Base-by-base conservation (phyloP, 2,113 vertebrate species). In the Anoplopoma fimbria region DNA sequence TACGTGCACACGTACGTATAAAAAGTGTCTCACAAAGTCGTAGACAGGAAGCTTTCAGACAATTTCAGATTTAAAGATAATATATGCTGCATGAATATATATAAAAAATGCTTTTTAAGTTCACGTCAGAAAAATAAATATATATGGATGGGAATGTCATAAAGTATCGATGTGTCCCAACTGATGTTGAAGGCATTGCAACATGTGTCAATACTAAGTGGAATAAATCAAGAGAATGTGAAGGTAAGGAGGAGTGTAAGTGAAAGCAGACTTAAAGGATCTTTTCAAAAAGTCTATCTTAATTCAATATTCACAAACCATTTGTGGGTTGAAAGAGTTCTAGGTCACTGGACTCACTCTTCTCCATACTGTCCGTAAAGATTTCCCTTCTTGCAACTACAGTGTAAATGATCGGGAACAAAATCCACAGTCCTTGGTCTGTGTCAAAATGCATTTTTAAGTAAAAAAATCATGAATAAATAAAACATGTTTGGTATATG, bases 1-100 rank as follows among this genome's bases (percentile, higher is more conserved):
- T 2, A 1, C 0, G 1, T 95, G 94, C 45, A 62, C 10, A 70
- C 0, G 90, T 93, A 83, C 7, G 90, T 91, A 84, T 2, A 79
- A 8, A 63, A 81, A n/a, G 31, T 40, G 49, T 53, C 63, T 33
- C 14, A 21, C 38, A 38, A 58, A 58, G n/a, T 36, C 4, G 1
- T 25, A 19, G 33, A 63, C 12, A 51, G 10, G 29, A 40, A 17
- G 34, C 9, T 40, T 25, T 23, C 4, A 8, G 3, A 10, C n/a
- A 2, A 34, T 62, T 47, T 4, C 4, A n/a, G 27, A 47, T 47
- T 19, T 34, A 27, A 17, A n/a, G 40, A 14, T 29, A 19, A 19
- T 29, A n/a, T 10, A 71, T 9, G 8, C 34, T 21, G 45, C 6
- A 2, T 36, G 33, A 63, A 63, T 34, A 17, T 34, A 67, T 14